Conservation (phyloP, 2,113 vertebrate species). For the Cyrtonyx montezumae region DNA sequence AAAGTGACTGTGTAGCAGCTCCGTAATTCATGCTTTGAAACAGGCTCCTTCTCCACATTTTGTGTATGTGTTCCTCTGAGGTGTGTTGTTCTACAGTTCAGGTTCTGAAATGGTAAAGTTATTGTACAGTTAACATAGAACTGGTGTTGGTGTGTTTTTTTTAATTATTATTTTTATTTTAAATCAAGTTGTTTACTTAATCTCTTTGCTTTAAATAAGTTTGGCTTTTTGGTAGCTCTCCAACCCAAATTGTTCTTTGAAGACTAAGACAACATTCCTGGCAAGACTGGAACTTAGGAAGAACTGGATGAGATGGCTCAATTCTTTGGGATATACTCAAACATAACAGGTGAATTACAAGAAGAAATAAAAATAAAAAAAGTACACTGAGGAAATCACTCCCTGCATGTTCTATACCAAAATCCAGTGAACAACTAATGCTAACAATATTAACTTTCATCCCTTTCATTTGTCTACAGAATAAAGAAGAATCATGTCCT, state of each 20-base stretch:
- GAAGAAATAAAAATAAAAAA: neutral
- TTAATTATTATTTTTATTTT: neutral
- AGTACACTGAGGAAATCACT: neutral
- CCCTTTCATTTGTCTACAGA: neutral
- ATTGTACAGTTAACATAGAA: neutral
- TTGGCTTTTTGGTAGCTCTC: neutral
- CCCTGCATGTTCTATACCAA: neutral
- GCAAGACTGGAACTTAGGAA: neutral
- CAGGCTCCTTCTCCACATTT: neutral
- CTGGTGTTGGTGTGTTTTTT: neutral
- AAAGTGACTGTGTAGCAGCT: neutral
- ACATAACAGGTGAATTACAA: neutral
- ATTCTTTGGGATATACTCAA: neutral
- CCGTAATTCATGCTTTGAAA: neutral
- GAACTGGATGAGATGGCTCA: neutral
- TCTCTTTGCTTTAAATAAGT: slow-evolving; percentile 1
- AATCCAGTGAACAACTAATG: neutral
- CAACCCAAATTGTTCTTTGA: slow-evolving; percentile 14
- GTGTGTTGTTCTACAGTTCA: neutral
- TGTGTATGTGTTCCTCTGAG: neutral
- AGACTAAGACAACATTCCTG: neutral
- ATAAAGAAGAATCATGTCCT: neutral
- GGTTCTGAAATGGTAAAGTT: neutral
- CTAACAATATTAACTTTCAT: neutral
- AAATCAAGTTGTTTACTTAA: neutral